phyloP scores from a whole-genome alignment of 2,888 invertebrate genomes.

The Chymomyza amoena region DNA sequence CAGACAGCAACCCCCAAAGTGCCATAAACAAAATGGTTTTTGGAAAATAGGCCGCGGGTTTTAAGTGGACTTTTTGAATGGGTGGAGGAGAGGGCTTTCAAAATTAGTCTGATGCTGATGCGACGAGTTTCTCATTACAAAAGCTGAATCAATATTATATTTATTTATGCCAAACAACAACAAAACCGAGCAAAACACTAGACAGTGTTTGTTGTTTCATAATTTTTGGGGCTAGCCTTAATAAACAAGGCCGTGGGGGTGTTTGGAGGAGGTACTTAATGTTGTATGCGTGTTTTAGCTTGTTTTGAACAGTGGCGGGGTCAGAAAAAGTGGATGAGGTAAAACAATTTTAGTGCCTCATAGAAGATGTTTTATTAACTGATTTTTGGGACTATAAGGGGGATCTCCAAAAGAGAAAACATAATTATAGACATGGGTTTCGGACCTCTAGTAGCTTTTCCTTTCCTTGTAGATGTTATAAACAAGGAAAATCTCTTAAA shows the following conservation, averaged over 20 bases:
- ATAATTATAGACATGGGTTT: no score
- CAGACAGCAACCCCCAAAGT: background rate
- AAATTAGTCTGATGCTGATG: conserved; percentile 45
- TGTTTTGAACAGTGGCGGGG: no score
- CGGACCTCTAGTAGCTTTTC: no score
- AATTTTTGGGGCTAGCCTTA: conserved; percentile 33
- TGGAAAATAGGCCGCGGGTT: conserved; percentile 50
- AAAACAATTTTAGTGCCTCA: no score
- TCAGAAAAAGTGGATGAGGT: no score
- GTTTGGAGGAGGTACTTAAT: no score
- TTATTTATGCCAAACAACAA: conserved; percentile 43
- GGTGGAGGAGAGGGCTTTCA: background rate
- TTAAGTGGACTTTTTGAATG: conserved; percentile 46
- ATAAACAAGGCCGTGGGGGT: conserved; percentile 28
- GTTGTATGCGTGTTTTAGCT: no score
- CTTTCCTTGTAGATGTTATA: no score
- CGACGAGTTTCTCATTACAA: conserved; percentile 62
- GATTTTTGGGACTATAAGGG: no score
- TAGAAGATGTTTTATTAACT: no score
- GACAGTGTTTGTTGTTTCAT: conserved; percentile 38
- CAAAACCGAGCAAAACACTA: background rate
- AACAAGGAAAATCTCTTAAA: no score
- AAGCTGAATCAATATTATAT: conserved; percentile 72
- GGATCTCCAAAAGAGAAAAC: no score
- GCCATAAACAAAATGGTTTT: conserved; percentile 33